Conservation (phyloP, 2,113 vertebrate species). For the Corythoichthys haematopterus region DNA sequence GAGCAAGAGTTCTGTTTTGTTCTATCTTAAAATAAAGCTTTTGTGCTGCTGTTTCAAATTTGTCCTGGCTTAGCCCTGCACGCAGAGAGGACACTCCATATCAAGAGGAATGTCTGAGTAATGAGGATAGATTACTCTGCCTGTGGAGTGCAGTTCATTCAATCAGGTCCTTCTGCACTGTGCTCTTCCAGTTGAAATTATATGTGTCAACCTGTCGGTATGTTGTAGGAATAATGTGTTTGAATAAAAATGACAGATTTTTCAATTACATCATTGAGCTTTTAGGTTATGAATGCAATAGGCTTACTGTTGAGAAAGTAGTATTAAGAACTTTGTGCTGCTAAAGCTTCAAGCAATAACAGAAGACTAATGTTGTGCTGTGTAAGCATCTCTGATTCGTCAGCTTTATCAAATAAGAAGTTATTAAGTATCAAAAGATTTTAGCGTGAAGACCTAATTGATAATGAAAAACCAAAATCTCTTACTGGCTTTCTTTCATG, state of each 20-base stretch:
- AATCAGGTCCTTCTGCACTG: conserved; percentile 29
- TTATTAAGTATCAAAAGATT: conserved; percentile 4
- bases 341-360: neutral
- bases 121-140: conserved; percentile 53
- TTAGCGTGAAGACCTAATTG: conserved; percentile 3
- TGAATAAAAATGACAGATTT: neutral
- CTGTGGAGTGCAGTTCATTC: conserved; percentile 46
- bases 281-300: neutral
- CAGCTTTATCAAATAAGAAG: neutral
- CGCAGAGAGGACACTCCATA: conserved; percentile 22
- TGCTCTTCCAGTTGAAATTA: conserved; percentile 22
- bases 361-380: neutral
- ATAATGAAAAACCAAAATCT: neutral
- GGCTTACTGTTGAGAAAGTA: neutral
- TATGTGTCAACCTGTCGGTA: conserved; percentile 27
- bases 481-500: neutral
- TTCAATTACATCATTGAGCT: neutral
- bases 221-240: conserved; percentile 11
- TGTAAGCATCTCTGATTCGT: neutral
- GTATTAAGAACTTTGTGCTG: neutral
- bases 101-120: conserved; percentile 39
- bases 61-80: conserved; percentile 5
- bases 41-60: conserved; percentile 16
- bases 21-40: conserved; percentile 8
- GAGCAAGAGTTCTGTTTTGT: conserved; percentile 15